These are phyloP conservation scores for Amblyteles armatorius DNA, from an alignment of 2,888 invertebrate species.

Conservation along the genomic window DNA sequence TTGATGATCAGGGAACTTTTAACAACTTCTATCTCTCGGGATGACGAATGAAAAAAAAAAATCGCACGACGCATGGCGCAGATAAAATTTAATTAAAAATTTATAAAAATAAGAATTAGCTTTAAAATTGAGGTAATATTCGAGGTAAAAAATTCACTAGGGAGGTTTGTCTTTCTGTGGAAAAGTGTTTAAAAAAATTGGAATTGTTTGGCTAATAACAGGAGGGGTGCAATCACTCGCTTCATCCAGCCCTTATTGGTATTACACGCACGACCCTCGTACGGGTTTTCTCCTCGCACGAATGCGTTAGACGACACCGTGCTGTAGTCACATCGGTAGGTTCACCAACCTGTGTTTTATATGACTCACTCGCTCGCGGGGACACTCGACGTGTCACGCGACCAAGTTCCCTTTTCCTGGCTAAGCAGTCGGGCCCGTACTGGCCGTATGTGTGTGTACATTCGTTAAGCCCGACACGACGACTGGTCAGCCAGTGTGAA, in stretches of 20 bases:
- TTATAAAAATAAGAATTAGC: background rate
- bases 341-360: slow-evolving; percentile 65
- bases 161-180: too few species aligned
- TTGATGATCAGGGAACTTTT: background rate
- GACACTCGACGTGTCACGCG: slow-evolving; percentile 57
- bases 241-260: slow-evolving; percentile 50
- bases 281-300: background rate
- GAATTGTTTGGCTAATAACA: background rate
- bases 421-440: background rate
- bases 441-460: background rate
- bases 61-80: too few species aligned
- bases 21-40: background rate
- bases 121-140: background rate
- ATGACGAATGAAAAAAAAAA: background rate
- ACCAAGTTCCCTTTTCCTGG: slow-evolving; percentile 48
- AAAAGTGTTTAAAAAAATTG: background rate
- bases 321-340: slow-evolving; percentile 60
- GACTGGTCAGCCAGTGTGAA: slow-evolving; percentile 9
- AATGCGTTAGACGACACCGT: slow-evolving; percentile 35
- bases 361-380: slow-evolving; percentile 61
- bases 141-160: background rate
- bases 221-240: slow-evolving; percentile 14
- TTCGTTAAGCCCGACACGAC: background rate
- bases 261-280: slow-evolving; percentile 26
- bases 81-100: too few species aligned